Evolutionary conservation across 2,797 vertebrate species (phyloP).

Genomic region (Sebastes trivittatus): DNA sequence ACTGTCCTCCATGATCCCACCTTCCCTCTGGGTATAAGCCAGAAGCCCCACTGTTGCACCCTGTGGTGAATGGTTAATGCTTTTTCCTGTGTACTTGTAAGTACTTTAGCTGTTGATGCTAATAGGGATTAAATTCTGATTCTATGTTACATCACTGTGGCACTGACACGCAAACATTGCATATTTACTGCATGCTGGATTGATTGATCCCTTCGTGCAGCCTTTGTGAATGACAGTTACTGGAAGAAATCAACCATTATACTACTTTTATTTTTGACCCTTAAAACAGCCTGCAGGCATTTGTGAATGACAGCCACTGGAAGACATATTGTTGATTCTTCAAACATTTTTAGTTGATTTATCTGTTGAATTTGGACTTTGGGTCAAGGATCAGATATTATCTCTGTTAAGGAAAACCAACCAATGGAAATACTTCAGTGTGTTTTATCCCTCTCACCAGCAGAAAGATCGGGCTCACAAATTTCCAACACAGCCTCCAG

Average conservation of each 20-base stretch:
- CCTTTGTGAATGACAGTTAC: not conserved
- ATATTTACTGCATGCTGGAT: not conserved
- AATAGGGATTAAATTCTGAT: not conserved
- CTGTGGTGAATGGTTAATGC: not conserved
- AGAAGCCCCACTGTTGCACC: not conserved
- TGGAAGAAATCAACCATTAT: not conserved
- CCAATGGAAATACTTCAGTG: not conserved
- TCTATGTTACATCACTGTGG: not conserved
- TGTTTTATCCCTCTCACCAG: conserved; percentile 83
- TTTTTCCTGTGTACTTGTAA: not conserved
- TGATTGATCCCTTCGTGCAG: not conserved
- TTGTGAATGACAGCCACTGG: not conserved
- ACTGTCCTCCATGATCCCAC: not conserved
- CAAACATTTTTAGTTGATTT: not conserved
- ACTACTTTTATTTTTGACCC: not conserved
- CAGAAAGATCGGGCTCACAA: conserved; percentile 95
- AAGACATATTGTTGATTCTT: not conserved
- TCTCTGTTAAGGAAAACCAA: not conserved
- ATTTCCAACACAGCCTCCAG: conserved; percentile 99
- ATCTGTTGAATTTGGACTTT: not conserved
- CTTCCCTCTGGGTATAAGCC: not conserved
- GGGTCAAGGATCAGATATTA: not conserved
- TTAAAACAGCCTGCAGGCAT: not conserved
- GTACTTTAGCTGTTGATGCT: not conserved
- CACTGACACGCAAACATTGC: not conserved